Evolutionary conservation across 2,113 vertebrate species (phyloP), one percentile per base, ranked within the genome.

Genomic region (Cyprinodon brontotheroides): DNA sequence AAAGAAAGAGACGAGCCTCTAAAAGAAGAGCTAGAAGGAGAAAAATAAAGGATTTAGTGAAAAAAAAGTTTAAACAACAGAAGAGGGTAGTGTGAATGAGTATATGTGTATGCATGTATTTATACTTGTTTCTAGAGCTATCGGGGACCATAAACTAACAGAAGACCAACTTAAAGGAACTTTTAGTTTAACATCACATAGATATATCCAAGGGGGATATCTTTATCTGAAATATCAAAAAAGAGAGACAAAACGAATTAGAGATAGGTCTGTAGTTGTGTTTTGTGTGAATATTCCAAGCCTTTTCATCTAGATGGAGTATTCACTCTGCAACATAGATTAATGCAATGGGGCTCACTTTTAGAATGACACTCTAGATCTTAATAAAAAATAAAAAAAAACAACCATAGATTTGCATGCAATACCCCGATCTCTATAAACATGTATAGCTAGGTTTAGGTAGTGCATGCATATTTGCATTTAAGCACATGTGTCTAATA

Each of bases 1-100:
- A 93, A 94, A 89, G 41, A 83, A 86, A 77, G 63, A 70, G 68
- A 60, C 17, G 37, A 91, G 79, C 65, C 67, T 17, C 77, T 69
- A 64, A 76, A 85, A 87, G 81, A 79, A 88, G 77, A 4, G 48
- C 65, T 59, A 41, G 68, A 69, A 62, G 76, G 74, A 70, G 87
- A 85, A 22, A 73, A 86, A 65, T 89, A 82, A 89, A 63, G 65
- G 20, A 22, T 60, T 22, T 43, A 68, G 68, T n/a, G 8, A 69
- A 74, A 74, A 57, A 62, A 45, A 22, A 62, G 60, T 57, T 61
- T 38, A 72, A 43, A 59, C 17, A 60, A 68, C 6, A 68, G 70
- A 48, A 80, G 72, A 65, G 75, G 59, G 61, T 65, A 41, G 4
- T 11, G 20, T 45, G 68, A 71, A 59, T 70, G 61, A 53, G 76